Conservation (phyloP, 2,888 invertebrate genomes). For the Atrina japonica region DNA sequence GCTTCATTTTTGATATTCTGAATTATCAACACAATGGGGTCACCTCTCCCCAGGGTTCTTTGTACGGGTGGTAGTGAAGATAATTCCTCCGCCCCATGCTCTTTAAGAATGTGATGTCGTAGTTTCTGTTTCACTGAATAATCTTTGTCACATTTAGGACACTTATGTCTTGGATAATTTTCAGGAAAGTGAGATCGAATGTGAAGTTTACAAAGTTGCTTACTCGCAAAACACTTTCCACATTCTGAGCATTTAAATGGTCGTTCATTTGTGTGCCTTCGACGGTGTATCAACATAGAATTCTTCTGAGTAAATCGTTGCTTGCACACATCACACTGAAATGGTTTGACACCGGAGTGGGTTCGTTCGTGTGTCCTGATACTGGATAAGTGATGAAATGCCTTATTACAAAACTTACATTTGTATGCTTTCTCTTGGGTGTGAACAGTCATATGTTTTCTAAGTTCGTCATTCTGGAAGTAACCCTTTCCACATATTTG, state of each 20-base stretch:
- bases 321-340: conserved; percentile 28
- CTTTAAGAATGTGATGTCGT: conserved; percentile 32
- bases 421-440: conserved; percentile 9
- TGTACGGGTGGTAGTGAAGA: conserved; percentile 22
- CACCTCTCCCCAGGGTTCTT: not conserved
- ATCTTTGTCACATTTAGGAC: conserved; percentile 18
- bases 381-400: conserved; percentile 23
- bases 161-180: conserved; percentile 13
- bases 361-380: conserved; percentile 17
- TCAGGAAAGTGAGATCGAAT: conserved; percentile 17
- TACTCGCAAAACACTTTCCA: conserved; percentile 27
- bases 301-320: conserved; percentile 28
- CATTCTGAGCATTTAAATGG: conserved; percentile 32
- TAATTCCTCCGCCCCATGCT: conserved; percentile 37
- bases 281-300: conserved; percentile 23
- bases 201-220: conserved; percentile 29
- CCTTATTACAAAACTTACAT: conserved; percentile 17
- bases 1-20: conserved; percentile 32
- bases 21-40: conserved; percentile 34
- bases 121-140: conserved; percentile 20
- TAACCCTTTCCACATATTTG: conserved; percentile 22
- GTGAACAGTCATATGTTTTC: conserved; percentile 19
- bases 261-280: conserved; percentile 29
- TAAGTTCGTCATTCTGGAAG: conserved; percentile 22
- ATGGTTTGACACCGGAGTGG: conserved; percentile 20